Conservation (phyloP, 2,113 vertebrate genomes). For the Tyto alba region DNA sequence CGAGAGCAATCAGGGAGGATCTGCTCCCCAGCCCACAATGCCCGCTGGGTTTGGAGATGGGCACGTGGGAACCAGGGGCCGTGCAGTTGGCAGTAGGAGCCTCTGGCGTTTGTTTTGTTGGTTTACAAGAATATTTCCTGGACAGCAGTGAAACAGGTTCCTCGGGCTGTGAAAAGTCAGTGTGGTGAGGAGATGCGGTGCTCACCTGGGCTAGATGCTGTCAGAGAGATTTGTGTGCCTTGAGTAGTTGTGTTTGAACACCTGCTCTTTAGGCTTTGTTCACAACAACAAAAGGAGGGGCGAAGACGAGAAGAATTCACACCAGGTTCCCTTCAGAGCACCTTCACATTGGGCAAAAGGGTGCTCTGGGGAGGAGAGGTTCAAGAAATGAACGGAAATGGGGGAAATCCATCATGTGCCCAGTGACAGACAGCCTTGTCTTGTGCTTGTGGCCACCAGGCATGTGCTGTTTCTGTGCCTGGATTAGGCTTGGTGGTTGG, state of each 20-base stretch:
- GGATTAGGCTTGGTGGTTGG: not conserved
- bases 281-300: not conserved
- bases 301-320: not conserved
- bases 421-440: not conserved
- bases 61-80: not conserved
- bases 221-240: not conserved
- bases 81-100: fast-evolving
- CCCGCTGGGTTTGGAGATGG: not conserved
- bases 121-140: not conserved
- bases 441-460: not conserved
- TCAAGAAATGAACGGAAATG: not conserved
- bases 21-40: not conserved
- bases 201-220: not conserved
- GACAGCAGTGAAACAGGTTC: not conserved
- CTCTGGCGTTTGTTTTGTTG: not conserved
- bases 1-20: not conserved
- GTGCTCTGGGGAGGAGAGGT: not conserved
- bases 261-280: not conserved
- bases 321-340: not conserved
- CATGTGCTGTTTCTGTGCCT: not conserved
- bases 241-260: not conserved
- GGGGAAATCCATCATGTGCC: not conserved
- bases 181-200: not conserved
- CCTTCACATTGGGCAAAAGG: not conserved
- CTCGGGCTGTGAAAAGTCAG: not conserved